Percentiles rank a stretch among this genome's conserved stretches.
These are phyloP conservation scores for Platichthys flesus DNA, from an alignment of 2,113 vertebrate genomes.

Conservation along the genomic window DNA sequence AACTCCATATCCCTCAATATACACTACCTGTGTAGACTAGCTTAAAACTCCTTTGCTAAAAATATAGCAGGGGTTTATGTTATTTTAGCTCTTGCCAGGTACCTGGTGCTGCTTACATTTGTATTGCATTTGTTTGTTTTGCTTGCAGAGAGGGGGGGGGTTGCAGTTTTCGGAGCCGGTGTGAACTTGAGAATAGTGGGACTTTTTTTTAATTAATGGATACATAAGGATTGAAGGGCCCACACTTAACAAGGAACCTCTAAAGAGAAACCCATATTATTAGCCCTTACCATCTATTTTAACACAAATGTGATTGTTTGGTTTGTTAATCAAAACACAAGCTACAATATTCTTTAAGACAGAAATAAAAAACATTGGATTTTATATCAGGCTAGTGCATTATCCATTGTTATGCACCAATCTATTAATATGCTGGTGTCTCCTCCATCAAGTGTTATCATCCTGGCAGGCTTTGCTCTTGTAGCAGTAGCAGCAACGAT, in stretches of 20 bases:
- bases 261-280: neutral
- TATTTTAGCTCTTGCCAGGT: slow-evolving; percentile 43
- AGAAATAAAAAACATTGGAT: neutral
- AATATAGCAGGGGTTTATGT: slow-evolving; percentile 42
- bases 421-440: neutral
- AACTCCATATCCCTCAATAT: slow-evolving; percentile 52
- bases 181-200: neutral
- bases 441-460: neutral
- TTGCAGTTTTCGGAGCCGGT: neutral
- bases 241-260: too few species aligned
- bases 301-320: neutral
- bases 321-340: neutral
- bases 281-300: neutral
- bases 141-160: neutral
- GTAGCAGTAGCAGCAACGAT: neutral
- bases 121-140: slow-evolving; percentile 35
- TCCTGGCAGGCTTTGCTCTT: neutral
- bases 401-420: neutral
- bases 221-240: neutral
- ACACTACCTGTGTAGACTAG: slow-evolving; percentile 41
- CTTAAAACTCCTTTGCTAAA: slow-evolving; percentile 36
- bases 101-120: slow-evolving; percentile 22
- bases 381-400: neutral
- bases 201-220: neutral
- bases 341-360: neutral